Evolutionary conservation across 2,113 vertebrate genomes (phyloP).

Genomic region (Orthonyx spaldingii): DNA sequence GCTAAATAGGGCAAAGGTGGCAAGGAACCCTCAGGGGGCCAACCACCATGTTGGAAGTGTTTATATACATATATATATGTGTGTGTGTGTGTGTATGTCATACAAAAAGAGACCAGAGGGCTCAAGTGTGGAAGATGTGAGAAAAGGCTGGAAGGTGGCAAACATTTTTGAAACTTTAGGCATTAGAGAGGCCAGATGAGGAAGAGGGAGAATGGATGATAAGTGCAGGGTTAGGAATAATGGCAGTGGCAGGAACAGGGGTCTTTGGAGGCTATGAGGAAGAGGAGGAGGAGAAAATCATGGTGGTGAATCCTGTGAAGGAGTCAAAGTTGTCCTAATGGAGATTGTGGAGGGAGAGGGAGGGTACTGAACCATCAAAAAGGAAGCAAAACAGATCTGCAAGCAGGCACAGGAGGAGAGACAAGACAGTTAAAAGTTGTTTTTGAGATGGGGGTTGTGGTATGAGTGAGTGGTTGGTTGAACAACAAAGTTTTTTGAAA

Average conservation of each 20-base stretch:
- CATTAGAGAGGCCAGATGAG: not conserved
- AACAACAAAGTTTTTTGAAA: not conserved
- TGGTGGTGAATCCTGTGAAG: not conserved
- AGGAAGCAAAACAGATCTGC: not conserved
- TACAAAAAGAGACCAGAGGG: not conserved
- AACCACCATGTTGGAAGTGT: not conserved
- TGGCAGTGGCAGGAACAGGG: not conserved
- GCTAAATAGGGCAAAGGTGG: not conserved
- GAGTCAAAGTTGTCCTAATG: not conserved
- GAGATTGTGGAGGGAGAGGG: not conserved
- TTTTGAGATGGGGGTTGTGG: not conserved
- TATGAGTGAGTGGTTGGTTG: not conserved
- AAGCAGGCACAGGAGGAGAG: not conserved
- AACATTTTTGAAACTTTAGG: not conserved
- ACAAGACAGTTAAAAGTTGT: not conserved
- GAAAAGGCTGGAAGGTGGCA: not conserved
- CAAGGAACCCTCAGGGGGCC: not conserved
- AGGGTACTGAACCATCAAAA: not conserved
- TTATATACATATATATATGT: not conserved
- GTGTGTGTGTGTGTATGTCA: not conserved
- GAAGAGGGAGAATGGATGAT: not conserved
- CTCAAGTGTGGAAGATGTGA: not conserved
- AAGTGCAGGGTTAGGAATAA: not conserved
- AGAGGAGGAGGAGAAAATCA: not conserved
- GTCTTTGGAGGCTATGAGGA: not conserved